Evolutionary conservation across 2,113 vertebrate genomes (phyloP).

Genomic region (Camarhynchus parvulus): DNA sequence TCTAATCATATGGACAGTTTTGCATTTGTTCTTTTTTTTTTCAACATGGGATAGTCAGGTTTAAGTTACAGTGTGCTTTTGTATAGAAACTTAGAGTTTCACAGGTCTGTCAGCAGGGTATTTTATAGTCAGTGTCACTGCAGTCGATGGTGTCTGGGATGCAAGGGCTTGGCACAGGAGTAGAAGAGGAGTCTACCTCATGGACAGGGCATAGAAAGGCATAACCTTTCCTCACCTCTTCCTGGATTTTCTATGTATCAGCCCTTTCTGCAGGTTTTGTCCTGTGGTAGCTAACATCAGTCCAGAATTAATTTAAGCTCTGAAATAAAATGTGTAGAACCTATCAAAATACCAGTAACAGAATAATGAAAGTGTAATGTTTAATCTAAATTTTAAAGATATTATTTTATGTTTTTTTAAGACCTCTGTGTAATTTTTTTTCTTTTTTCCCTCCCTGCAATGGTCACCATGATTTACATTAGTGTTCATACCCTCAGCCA

Average conservation of each 20-base stretch:
- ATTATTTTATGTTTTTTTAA: neutral
- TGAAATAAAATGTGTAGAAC: neutral
- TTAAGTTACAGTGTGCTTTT: neutral
- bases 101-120: neutral
- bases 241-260: neutral
- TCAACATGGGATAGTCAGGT: neutral
- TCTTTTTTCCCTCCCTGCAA: accelerated
- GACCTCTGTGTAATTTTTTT: neutral
- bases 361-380: neutral
- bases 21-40: neutral
- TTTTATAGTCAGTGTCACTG: accelerated
- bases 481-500: neutral
- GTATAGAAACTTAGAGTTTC: neutral
- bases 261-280: neutral
- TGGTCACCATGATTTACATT: neutral
- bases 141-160: neutral
- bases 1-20: neutral
- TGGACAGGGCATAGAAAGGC: neutral
- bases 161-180: neutral
- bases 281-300: neutral
- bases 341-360: neutral
- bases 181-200: neutral
- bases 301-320: neutral
- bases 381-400: neutral
- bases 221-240: neutral